Evolutionary conservation across 2,888 invertebrate genomes (phyloP), one percentile per base, ranked within the genome.

Genomic region (Nebria brevicollis): DNA sequence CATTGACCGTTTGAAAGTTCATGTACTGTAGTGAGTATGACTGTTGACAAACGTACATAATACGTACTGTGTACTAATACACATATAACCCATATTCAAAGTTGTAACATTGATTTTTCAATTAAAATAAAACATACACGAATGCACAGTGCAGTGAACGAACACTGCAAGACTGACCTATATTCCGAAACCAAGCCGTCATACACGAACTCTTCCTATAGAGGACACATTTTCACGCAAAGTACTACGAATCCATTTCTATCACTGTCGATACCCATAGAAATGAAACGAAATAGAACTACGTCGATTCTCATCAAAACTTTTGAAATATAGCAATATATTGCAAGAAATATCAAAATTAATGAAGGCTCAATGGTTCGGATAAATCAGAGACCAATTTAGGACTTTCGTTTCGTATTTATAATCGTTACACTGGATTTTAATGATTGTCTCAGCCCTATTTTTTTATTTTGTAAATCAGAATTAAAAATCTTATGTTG

Each of bases 1-100:
- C 79, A 79, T 75, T 79, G 79, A 79, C 79, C 79, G 79, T 42
- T 66, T 66, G 42, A 66, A 66, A 43, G 77, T 73, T 73, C 77
- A 66, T 41, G 64, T 70, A 54, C 42, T 11, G 68, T 13, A 68
- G 25, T 68, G 6, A 78, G 73, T 68, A 77, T 66, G 34, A 72
- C 72, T 25, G 13, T 54, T 78, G 73, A 20, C 73, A 78, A 73
- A 77, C 70, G 25, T 15, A 26, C 26, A 70, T 26, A 25, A 15
- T 70, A 70, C 70, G 70, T 70, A 5, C 13, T 54, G 8, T 54
- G 54, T 54, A 54, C 54, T 11, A 54, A 54, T 54, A 54, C 54
- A 54, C 13, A 54, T 13, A 54, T 74, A 79, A 75, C 79, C 79
- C 66, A 79, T 75, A 79, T 75, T 43, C 77, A 70, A 68, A 77